These are phyloP conservation scores for Tupiocoris notatus DNA, from an alignment of 2,888 invertebrate genomes.

Conservation along the genomic window DNA sequence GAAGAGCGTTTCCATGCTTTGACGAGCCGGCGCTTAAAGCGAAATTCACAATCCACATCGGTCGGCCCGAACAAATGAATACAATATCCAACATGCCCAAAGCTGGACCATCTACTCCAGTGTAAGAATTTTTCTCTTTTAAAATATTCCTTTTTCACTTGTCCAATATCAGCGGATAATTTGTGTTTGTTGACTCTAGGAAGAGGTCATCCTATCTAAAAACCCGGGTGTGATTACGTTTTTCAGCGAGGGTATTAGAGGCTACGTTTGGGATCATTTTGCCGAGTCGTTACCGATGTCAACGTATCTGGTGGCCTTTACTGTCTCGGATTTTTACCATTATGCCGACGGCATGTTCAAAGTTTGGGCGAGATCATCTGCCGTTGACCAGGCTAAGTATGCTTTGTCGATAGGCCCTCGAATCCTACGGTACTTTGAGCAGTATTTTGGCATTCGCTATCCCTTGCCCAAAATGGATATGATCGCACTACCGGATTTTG, in stretches of 20 bases:
- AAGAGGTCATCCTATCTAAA: no score
- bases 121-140: slow-evolving; percentile 36
- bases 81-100: slow-evolving; percentile 72
- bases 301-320: slow-evolving; percentile 85
- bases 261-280: slow-evolving; percentile 73
- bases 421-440: slow-evolving; percentile 58
- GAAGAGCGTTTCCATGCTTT: slow-evolving; percentile 86
- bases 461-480: slow-evolving; percentile 83
- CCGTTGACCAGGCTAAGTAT: slow-evolving; percentile 71
- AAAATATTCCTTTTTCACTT: not conserved
- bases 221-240: not conserved
- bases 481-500: slow-evolving; percentile 88
- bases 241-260: slow-evolving; percentile 50
- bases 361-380: slow-evolving; percentile 73
- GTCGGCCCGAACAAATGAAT: slow-evolving; percentile 62
- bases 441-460: slow-evolving; percentile 70
- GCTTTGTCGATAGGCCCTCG: slow-evolving; percentile 74
- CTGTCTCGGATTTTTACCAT: slow-evolving; percentile 70
- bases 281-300: slow-evolving; percentile 82
- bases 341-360: slow-evolving; percentile 58
- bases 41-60: slow-evolving; percentile 69
- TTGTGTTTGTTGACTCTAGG: no score
- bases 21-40: slow-evolving; percentile 89
- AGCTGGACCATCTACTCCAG: slow-evolving; percentile 37
- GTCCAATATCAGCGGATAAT: no score